phyloP scores from a whole-genome alignment of 2,113 vertebrate species.

The Cavia porcellus region DNA sequence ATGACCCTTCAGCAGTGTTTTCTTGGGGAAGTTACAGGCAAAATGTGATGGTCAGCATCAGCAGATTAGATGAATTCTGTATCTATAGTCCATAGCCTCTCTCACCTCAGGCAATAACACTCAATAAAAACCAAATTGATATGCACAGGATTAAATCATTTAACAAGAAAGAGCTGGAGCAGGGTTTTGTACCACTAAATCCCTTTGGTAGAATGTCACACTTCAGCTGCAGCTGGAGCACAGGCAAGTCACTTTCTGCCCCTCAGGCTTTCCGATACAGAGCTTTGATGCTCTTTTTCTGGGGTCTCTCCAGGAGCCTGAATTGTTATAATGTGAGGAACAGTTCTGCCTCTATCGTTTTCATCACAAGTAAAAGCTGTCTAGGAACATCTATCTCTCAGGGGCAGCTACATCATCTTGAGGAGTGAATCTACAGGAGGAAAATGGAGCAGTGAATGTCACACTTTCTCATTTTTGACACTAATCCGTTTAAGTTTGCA shows the following conservation, averaged over 20 bases:
- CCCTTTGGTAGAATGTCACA: slow-evolving; percentile 27
- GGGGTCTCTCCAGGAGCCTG: background rate
- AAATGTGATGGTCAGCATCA: background rate
- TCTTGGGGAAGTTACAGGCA: slow-evolving; percentile 2
- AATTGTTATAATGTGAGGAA: slow-evolving; percentile 59
- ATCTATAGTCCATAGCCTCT: background rate
- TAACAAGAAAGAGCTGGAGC: slow-evolving; percentile 58
- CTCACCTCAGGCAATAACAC: background rate
- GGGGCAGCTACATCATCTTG: slow-evolving; percentile 57
- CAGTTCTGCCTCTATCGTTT: slow-evolving; percentile 57
- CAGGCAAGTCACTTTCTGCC: slow-evolving; percentile 26
- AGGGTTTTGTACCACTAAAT: slow-evolving; percentile 4
- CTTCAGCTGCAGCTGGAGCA: slow-evolving; percentile 46
- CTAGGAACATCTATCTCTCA: background rate
- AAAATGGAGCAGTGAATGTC: background rate
- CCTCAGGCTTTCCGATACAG: slow-evolving; percentile 52
- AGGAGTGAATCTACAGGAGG: background rate
- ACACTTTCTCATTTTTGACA: slow-evolving; percentile 75
- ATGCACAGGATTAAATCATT: slow-evolving; percentile 48
- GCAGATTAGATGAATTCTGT: slow-evolving; percentile 41
- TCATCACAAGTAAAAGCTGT: slow-evolving; percentile 64
- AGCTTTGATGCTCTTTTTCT: background rate
- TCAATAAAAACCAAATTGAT: slow-evolving; percentile 43
- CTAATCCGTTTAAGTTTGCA: slow-evolving; percentile 74
- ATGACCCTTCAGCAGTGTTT: slow-evolving; percentile 47